These are phyloP conservation scores for Ceratitis capitata DNA, from an alignment of 1,140 invertebrate genomes.

Conservation along the genomic window DNA sequence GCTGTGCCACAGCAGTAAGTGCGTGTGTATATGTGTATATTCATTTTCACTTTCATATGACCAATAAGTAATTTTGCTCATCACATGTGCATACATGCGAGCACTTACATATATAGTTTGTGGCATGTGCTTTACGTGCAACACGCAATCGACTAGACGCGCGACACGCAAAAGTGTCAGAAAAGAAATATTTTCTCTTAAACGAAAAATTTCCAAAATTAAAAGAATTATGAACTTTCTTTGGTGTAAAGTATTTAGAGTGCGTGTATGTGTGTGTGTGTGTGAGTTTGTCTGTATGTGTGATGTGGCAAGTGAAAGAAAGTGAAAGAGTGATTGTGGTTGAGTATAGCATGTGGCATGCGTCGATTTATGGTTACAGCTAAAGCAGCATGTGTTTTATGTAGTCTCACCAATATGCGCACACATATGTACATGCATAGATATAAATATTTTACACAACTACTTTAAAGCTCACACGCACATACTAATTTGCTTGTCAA, in stretches of 20 bases:
- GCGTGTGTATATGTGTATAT: background rate
- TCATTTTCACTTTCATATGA: background rate
- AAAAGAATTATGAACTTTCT: conserved; percentile 35
- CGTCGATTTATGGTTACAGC: background rate
- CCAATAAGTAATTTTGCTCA: background rate
- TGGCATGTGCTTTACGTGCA: conserved; percentile 30
- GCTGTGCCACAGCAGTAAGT: background rate
- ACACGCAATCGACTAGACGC: conserved; percentile 32
- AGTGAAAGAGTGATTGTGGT: background rate
- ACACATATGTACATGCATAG: background rate
- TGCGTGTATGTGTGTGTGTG: too few species aligned
- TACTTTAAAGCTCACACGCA: background rate
- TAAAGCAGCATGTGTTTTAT: background rate
- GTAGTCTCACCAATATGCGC: background rate
- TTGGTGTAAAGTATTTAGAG: background rate
- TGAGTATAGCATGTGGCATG: conserved; percentile 7
- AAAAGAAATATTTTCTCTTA: conserved; percentile 15
- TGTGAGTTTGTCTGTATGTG: too few species aligned
- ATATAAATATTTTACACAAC: background rate
- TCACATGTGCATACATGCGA: too few species aligned
- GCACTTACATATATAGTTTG: background rate
- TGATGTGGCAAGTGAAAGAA: background rate
- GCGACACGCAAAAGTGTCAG: conserved; percentile 32
- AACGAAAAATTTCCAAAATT: conserved; percentile 7
- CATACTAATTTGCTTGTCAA: background rate